These are phyloP conservation scores for Microtus oregoni DNA, from an alignment of 2,113 vertebrate species.

Conservation along the genomic window DNA sequence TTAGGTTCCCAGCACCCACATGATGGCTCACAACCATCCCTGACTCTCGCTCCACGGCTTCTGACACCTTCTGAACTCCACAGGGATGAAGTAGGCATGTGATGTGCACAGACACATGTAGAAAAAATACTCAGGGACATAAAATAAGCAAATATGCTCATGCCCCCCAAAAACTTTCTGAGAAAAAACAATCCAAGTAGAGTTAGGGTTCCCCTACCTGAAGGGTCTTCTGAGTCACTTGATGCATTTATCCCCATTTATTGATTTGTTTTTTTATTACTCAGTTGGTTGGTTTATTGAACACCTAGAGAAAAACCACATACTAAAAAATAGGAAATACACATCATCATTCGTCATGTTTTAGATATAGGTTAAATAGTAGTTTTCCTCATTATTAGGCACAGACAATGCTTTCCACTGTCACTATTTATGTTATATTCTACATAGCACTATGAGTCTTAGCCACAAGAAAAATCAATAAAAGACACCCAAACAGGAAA, in stretches of 20 bases:
- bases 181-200: neutral
- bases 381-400: neutral
- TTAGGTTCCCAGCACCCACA: neutral
- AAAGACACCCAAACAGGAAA: neutral
- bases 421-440: neutral
- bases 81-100: neutral
- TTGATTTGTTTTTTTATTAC: conserved; percentile 18
- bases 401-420: neutral
- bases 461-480: neutral
- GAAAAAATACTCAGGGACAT: neutral
- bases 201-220: neutral
- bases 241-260: conserved; percentile 18
- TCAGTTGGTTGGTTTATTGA: neutral
- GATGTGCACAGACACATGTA: neutral
- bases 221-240: neutral
- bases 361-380: neutral
- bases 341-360: neutral
- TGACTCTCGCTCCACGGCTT: neutral
- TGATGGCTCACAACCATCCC: neutral
- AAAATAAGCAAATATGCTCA: neutral
- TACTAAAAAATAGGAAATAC: conserved; percentile 29
- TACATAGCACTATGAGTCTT: too few species aligned
- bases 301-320: neutral
- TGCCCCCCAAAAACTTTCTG: neutral
- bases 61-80: neutral